Evolutionary conservation across 2,888 invertebrate species (phyloP).

Genomic region (Ypsolopha sequella): DNA sequence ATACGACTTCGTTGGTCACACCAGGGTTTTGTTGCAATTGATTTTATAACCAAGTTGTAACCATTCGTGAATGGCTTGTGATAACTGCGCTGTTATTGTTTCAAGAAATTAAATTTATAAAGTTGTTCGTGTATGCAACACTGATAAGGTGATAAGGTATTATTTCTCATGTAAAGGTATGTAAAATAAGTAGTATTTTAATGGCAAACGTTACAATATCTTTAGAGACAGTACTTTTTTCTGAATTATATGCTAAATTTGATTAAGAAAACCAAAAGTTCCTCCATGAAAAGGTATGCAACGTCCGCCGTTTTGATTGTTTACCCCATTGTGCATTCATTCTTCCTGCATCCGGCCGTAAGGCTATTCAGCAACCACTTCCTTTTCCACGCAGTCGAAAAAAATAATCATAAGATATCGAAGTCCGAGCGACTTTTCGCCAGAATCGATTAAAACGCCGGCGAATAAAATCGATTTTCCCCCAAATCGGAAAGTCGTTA

Average conservation of each 20-base stretch:
- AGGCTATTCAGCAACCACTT: slow-evolving; percentile 48
- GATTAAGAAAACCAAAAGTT: background rate
- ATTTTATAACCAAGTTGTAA: too few relatives aligned
- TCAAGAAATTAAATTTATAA: too few relatives aligned
- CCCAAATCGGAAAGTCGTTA: slow-evolving; percentile 65
- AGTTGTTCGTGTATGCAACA: too few relatives aligned
- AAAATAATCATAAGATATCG: slow-evolving; percentile 31
- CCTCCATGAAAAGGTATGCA: too few relatives aligned
- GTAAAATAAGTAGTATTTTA: too few relatives aligned
- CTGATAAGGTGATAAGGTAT: too few relatives aligned
- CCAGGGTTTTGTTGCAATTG: slow-evolving; percentile 5
- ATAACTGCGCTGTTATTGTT: too few relatives aligned
- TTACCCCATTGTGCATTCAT: slow-evolving; percentile 21
- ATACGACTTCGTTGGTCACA: slow-evolving; percentile 44
- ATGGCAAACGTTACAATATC: too few relatives aligned
- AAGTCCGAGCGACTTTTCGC: slow-evolving; percentile 45
- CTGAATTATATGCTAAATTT: background rate
- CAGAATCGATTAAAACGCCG: slow-evolving; percentile 53
- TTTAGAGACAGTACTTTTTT: background rate
- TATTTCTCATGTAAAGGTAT: too few relatives aligned
- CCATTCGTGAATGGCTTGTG: too few relatives aligned
- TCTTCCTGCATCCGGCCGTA: slow-evolving; percentile 35
- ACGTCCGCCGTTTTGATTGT: slow-evolving; percentile 17
- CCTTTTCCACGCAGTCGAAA: slow-evolving; percentile 31
- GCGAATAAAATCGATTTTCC: slow-evolving; percentile 72